Base-by-base conservation (phyloP, 2,113 vertebrate species). In the Perca fluviatilis region DNA sequence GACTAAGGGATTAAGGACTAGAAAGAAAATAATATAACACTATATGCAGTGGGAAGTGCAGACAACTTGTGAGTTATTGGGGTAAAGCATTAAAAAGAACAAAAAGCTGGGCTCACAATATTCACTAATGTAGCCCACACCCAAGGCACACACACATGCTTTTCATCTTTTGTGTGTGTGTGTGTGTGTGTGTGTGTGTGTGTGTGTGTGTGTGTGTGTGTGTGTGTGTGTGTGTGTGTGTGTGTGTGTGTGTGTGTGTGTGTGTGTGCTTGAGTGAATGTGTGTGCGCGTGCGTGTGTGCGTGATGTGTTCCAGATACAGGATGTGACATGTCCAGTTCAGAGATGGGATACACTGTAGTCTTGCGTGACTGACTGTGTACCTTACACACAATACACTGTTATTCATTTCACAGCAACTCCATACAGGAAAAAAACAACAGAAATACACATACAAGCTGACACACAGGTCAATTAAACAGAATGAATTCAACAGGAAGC, bases 311-410 rank as follows among this genome's bases (percentile, higher is more conserved):
- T 80, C 88, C 46, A 62, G 70, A 80, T 86, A 77, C 84, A 92
- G 74, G 81, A 89, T 66, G 80, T 77, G 86, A 89, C 91, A 89
- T 85, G 86, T 68, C 83, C 64, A 56, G 63, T 70, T 86, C 74
- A 70, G 57, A 91, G 62, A 72, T 30, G 66, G 3, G 11, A 77
- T 88, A 73, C 75, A 69, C 51, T 63, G 74, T 54, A 72, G 77
- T 74, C 63, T 91, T 80, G 88, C 82, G 63, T 93, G 89, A 89
- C 89, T 86, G 65, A 53, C 57, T 85, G 76, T 83, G 74, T 71
- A 74, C 61, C 65, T 80, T 61, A 11, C 13, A 79, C 71, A 88
- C 72, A 88, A 62, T 46, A 75, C 57, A 21, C 53, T 66, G 83
- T 72, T 80, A 74, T 79, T 82, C 77, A 82, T 74, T 82, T 75